These are phyloP conservation scores for Calidris pygmaea DNA, from an alignment of 2,113 vertebrate genomes.

Conservation along the genomic window DNA sequence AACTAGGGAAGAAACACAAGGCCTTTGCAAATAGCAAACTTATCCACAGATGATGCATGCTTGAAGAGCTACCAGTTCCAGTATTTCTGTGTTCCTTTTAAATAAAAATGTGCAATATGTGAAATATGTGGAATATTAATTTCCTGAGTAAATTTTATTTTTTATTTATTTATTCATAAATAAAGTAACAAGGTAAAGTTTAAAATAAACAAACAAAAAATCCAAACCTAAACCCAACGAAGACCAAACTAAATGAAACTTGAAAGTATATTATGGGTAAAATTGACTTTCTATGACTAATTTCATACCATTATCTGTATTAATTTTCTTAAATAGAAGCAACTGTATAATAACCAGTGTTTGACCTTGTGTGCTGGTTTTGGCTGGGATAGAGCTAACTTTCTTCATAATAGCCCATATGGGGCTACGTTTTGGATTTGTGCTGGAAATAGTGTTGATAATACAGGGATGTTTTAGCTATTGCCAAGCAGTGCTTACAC, in stretches of 20 bases:
- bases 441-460: neutral
- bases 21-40: neutral
- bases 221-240: rapidly evolving
- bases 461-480: neutral
- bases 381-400: neutral
- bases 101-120: neutral
- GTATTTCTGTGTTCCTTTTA: neutral
- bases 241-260: neutral
- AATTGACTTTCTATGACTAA: neutral
- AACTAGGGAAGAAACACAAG: neutral
- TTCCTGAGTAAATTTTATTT: neutral
- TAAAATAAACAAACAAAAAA: neutral
- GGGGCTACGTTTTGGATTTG: neutral
- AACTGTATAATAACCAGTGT: neutral
- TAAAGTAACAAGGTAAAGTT: neutral
- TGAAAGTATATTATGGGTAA: neutral
- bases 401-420: neutral
- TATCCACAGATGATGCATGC: neutral
- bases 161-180: neutral
- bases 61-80: neutral
- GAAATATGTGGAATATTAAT: neutral
- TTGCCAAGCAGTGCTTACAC: neutral
- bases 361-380: neutral
- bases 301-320: neutral
- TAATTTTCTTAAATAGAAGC: neutral